These are phyloP conservation scores for Agrenia bidenticulata DNA, from an alignment of 2,888 invertebrate genomes.

Conservation along the genomic window DNA sequence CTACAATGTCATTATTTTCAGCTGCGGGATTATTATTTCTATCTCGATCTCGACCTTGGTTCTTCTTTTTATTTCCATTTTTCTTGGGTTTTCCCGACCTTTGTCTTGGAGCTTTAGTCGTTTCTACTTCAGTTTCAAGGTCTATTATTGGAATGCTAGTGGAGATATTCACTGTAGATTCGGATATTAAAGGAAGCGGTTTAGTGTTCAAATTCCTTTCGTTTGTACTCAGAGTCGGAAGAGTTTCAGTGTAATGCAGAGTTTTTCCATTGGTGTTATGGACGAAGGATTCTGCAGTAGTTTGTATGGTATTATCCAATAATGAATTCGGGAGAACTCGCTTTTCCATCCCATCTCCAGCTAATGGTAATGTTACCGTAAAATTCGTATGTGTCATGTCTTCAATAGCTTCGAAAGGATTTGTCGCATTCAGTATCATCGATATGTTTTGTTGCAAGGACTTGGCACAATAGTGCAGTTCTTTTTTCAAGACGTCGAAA, in stretches of 20 bases:
- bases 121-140: background rate
- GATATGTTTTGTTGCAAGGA: conserved; percentile 19
- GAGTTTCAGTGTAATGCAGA: background rate
- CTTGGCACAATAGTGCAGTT: conserved; percentile 54
- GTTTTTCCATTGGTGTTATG: no score
- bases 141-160: background rate
- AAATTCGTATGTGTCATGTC: background rate
- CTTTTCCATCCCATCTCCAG: conserved; percentile 4
- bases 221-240: no score
- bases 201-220: no score
- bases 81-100: background rate
- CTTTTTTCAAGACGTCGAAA: conserved; percentile 65
- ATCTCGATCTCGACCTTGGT: background rate
- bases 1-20: conserved; percentile 8
- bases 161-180: no score
- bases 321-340: no score
- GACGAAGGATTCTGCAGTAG: background rate
- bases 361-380: background rate
- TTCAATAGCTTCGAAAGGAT: conserved; percentile 13
- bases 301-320: conserved; percentile 9
- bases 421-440: conserved; percentile 3
- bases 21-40: no score
- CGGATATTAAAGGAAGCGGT: no score
- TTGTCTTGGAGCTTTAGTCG: background rate
- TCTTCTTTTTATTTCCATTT: background rate